phyloP scores from a whole-genome alignment of 2,888 invertebrate species.

The Eupithecia centaureata region DNA sequence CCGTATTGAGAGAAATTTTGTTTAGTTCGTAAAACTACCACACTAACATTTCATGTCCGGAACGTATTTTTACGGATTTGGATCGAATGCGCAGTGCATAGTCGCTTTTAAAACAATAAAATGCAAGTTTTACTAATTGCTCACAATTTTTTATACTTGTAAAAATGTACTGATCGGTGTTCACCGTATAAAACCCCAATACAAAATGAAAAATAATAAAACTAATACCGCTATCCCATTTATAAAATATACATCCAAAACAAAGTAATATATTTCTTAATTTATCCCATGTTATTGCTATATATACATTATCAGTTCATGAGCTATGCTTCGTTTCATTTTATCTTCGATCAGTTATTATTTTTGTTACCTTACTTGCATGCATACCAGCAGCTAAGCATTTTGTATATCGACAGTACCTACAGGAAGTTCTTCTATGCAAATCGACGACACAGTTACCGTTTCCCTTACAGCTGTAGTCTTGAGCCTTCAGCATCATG shows the following conservation, averaged over 20 bases:
- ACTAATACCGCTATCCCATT: neutral
- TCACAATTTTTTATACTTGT: neutral
- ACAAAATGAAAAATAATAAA: neutral
- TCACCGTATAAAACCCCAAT: too few relatives aligned
- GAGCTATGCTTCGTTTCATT: neutral
- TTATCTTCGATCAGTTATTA: neutral
- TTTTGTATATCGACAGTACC: conserved; percentile 55
- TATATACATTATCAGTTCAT: neutral
- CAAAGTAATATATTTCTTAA: neutral
- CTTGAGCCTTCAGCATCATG: conserved; percentile 48
- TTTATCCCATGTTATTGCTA: neutral
- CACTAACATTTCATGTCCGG: too few relatives aligned
- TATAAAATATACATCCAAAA: neutral
- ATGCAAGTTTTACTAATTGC: neutral
- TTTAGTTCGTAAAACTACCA: too few relatives aligned
- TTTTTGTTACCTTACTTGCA: conserved; percentile 27
- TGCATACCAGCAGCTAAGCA: conserved; percentile 58
- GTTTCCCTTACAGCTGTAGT: conserved; percentile 50
- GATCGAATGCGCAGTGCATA: too few relatives aligned
- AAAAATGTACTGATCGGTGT: too few relatives aligned
- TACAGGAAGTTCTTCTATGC: conserved; percentile 56
- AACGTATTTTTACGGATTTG: too few relatives aligned
- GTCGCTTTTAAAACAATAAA: neutral
- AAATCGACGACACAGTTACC: conserved; percentile 51
- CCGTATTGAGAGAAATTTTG: too few relatives aligned